Base-by-base conservation (phyloP, 1,140 invertebrate genomes). In the Psilanteris sp. region DNA sequence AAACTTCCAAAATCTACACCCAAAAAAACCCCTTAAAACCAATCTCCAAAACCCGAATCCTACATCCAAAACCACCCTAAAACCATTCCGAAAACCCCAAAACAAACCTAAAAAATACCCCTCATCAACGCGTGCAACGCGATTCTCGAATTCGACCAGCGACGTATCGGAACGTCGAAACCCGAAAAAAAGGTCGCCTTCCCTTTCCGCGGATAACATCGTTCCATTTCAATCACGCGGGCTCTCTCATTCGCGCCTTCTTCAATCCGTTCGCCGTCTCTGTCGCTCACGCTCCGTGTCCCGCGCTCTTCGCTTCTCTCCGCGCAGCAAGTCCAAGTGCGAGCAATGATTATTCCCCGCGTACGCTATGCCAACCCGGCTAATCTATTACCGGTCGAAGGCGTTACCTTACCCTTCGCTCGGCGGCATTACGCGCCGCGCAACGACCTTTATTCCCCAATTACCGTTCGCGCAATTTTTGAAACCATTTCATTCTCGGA, bases 321-420 rank as follows among this genome's bases (percentile, higher is more conserved):
- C 74, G 77, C 76, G 71, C 73, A 79, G 73, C 82, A 82, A 83
- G 79, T 84, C 78, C 79, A 84, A 82, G 81, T 82, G 80, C 83
- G 81, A 68, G 77, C 78, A 82, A 81, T 83, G 73, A 76, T 75
- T 76, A 48, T 41, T 79, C 75, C 39, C 67, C 70, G 57, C 72
- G 59, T 81, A 78, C 62, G 72, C 59, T 79, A 81, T n/a, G n/a
- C 72, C 74, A 74, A 79, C 74, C 71, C 43, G 37, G 52, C 62
- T 81, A 83, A 83, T 79, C 79, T 79, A 81, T 82, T 80, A 77
- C 78, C 77, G 74, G 80, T 81, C 57, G 68, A 79, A 81, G 79
- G 77, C 79, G 79, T 81, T 80, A 75, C 77, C 76, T 83, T 83
- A 81, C 78, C 78, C 75, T 80, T 78, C 67, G 67, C 36, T 66